Conservation (phyloP, 2,888 invertebrate genomes). For the Lutraria lutraria region DNA sequence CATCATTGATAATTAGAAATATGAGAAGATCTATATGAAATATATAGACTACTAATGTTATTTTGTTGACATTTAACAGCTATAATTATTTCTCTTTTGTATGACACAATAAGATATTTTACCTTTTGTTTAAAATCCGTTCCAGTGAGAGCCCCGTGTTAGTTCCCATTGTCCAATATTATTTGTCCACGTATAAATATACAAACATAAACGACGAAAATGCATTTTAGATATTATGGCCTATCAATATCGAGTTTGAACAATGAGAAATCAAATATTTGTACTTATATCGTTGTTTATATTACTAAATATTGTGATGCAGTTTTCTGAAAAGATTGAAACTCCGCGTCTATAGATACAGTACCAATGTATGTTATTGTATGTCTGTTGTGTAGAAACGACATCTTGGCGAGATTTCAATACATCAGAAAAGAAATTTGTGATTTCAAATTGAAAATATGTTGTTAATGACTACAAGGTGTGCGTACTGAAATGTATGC, state of each 20-base stretch:
- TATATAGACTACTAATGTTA: neutral
- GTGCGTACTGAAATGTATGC: neutral
- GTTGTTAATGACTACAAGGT: no score
- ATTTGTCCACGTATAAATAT: neutral
- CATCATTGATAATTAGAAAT: neutral
- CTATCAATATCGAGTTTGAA: neutral
- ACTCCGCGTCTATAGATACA: neutral
- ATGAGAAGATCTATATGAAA: neutral
- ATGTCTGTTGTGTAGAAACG: neutral
- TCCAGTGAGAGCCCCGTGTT: neutral
- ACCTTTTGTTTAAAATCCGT: constrained; percentile 12
- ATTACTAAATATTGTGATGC: neutral
- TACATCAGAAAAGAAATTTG: neutral
- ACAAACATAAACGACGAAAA: neutral
- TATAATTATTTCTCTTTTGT: neutral
- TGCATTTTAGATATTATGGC: neutral
- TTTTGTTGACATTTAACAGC: neutral
- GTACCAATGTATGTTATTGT: neutral
- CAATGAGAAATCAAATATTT: constrained; percentile 17
- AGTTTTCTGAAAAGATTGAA: neutral
- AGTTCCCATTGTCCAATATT: neutral
- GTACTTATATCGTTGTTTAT: neutral
- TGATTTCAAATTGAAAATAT: neutral
- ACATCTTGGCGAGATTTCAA: neutral
- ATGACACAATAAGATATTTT: neutral